phyloP scores from a whole-genome alignment of 53 echinoderm and acorn worm species.

The Luidia sarsii region DNA sequence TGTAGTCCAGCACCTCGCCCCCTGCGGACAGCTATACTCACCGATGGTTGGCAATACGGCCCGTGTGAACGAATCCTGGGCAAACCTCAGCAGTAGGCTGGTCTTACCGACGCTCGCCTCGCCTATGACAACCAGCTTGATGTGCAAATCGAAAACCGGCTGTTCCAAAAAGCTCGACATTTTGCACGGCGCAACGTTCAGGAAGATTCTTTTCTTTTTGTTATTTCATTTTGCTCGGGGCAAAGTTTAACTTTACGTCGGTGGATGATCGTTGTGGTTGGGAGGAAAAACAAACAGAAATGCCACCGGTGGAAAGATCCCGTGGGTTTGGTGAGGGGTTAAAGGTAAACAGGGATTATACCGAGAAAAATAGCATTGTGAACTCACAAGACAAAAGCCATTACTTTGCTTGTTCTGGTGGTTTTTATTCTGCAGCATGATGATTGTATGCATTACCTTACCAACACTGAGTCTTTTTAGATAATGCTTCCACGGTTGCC shows the following conservation, averaged over 20 bases:
- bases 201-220: background rate
- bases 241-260: constrained; percentile 15
- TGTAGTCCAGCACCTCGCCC: no score
- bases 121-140: constrained; percentile 27
- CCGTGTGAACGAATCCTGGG: constrained; percentile 22
- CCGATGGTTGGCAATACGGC: constrained; percentile 45
- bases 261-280: background rate
- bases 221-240: background rate
- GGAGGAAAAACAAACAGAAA: no score
- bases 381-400: no score
- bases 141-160: constrained; percentile 3
- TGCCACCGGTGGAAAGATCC: no score
- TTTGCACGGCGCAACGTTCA: background rate
- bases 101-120: constrained; percentile 48
- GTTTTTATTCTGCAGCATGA: no score
- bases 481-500: no score
- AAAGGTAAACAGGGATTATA: no score
- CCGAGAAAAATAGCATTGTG: no score
- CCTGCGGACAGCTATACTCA: constrained; percentile 16
- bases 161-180: constrained; percentile 14
- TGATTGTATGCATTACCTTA: no score
- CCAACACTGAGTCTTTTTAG: no score
- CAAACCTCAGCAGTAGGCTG: constrained; percentile 45
- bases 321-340: no score
- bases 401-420: no score